phyloP scores from a whole-genome alignment of 1,140 invertebrate species.

The Lysiphlebus fabarum region DNA sequence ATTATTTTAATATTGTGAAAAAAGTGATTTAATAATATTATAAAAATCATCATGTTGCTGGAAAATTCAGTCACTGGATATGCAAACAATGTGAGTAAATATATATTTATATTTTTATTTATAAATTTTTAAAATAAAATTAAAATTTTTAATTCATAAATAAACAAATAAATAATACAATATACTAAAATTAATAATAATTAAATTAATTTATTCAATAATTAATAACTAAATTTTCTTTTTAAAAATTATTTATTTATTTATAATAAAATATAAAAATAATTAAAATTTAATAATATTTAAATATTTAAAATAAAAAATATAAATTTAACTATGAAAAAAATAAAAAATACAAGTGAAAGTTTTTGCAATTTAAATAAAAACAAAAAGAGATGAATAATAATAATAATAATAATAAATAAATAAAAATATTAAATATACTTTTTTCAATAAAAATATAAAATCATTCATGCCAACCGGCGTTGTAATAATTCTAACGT shows the following conservation, averaged over 20 bases:
- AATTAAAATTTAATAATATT: no score
- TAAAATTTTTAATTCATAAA: neutral
- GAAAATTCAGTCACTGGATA: slow-evolving; percentile 17
- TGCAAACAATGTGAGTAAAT: slow-evolving; percentile 10
- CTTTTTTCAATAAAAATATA: neutral
- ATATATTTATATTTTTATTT: neutral
- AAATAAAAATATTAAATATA: slow-evolving; percentile 14
- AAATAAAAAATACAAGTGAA: slow-evolving; percentile 1
- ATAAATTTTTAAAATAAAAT: neutral
- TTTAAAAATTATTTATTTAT: no score
- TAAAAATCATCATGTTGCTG: slow-evolving; percentile 15
- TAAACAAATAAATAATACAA: no score
- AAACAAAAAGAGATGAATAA: neutral
- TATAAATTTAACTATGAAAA: slow-evolving; percentile 1
- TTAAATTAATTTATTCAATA: no score
- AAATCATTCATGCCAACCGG: neutral
- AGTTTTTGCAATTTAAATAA: no score
- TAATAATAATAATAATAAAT: neutral
- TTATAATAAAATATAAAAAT: no score
- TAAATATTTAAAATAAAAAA: neutral
- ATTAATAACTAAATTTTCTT: no score
- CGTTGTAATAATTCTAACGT: slow-evolving; percentile 11
- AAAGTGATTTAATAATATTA: neutral
- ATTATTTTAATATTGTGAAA: slow-evolving; percentile 5
- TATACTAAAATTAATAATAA: no score